A percentile compares a stretch with the other conserved stretches of the same genome.
Evolutionary conservation across 2,888 invertebrate species (phyloP).

Genomic region (Hyposoter didymator): DNA sequence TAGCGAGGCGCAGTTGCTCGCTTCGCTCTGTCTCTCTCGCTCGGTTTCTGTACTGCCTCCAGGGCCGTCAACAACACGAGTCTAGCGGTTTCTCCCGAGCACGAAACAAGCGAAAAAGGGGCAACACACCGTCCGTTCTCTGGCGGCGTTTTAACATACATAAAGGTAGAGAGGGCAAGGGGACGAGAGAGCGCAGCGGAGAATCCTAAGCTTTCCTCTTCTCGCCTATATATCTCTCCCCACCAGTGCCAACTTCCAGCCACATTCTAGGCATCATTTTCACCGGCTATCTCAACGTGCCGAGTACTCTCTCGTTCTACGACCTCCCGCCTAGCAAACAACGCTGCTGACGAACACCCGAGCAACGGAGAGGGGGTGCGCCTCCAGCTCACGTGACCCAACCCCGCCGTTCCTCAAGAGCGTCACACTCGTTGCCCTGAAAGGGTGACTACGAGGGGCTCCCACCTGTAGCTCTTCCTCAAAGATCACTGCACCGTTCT

Average conservation of each 20-base stretch:
- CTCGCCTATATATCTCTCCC: constrained; percentile 34
- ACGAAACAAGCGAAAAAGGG: constrained; percentile 39
- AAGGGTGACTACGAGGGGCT: constrained; percentile 70
- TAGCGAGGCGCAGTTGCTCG: background rate
- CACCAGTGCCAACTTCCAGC: constrained; percentile 32
- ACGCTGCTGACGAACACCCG: constrained; percentile 18
- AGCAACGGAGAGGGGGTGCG: constrained; percentile 46
- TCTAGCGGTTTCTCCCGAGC: constrained; percentile 56
- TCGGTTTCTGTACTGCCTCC: constrained; percentile 40
- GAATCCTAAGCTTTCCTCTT: constrained; percentile 40
- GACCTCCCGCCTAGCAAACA: constrained; percentile 41
- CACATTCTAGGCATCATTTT: constrained; percentile 45
- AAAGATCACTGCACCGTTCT: constrained; percentile 36
- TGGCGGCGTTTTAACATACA: constrained; percentile 24
- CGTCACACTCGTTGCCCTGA: constrained; percentile 68
- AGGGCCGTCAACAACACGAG: constrained; percentile 57
- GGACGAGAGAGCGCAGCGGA: background rate
- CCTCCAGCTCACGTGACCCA: constrained; percentile 75
- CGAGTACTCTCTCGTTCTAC: constrained; percentile 42
- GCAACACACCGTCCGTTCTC: constrained; percentile 39
- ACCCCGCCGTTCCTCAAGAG: constrained; percentile 71
- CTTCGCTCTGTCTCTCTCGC: constrained; percentile 15
- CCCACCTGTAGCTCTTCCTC: constrained; percentile 79
- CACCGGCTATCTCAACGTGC: constrained; percentile 29
- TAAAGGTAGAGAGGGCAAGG: constrained; percentile 14